phyloP scores from a whole-genome alignment of 2,113 vertebrate genomes.

The Cepphus grylle region DNA sequence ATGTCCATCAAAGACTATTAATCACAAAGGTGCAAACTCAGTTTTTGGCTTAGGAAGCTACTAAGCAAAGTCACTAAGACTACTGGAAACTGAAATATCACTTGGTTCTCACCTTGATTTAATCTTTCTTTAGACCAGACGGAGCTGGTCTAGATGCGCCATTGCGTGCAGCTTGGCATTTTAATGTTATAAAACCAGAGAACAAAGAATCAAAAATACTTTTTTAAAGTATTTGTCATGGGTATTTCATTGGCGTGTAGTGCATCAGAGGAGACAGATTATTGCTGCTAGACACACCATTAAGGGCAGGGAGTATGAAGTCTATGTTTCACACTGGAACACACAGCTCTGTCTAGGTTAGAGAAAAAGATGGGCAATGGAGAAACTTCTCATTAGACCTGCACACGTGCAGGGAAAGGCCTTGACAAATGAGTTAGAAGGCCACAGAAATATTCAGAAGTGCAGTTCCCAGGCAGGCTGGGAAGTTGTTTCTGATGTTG shows the following conservation, averaged over 20 bases:
- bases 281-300: accelerated
- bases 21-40: not conserved
- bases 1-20: not conserved
- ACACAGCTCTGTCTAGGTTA: not conserved
- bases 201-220: not conserved
- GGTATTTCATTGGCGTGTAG: not conserved
- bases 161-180: not conserved
- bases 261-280: not conserved
- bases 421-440: not conserved
- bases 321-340: not conserved
- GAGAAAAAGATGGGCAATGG: not conserved
- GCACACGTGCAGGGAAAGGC: not conserved
- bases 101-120: not conserved
- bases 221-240: not conserved
- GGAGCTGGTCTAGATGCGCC: not conserved
- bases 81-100: not conserved
- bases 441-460: not conserved
- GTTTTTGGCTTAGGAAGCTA: not conserved
- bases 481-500: not conserved
- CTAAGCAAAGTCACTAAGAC: not conserved
- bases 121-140: not conserved
- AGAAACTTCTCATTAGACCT: not conserved
- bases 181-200: not conserved
- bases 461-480: not conserved
- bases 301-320: not conserved